Base-by-base conservation (phyloP, 2,113 vertebrate genomes). In the Campylorhamphus procurvoides region DNA sequence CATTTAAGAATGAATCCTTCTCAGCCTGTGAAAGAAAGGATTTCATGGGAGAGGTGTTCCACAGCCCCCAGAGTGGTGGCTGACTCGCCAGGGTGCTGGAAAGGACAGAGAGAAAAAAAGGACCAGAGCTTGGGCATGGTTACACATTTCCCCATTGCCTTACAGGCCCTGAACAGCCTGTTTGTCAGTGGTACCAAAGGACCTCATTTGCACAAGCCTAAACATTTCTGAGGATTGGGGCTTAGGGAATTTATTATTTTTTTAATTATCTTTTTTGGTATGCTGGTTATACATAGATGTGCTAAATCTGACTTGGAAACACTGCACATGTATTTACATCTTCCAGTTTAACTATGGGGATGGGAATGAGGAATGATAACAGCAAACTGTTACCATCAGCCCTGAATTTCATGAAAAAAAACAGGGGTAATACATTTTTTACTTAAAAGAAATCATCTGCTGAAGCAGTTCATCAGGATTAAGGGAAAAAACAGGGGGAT, bases 1-100 rank as follows among this genome's bases (percentile, higher is more conserved):
- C 92, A 60, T 83, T 97, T 96, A 88, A 96, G 88, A 96, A 95
- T 96, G 59, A 91, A 96, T 85, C 93, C 56, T 82, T 64, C 84
- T 74, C 69, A 92, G 85, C n/a, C 52, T 52, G 35, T 81, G 83
- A 68, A 79, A 89, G 42, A 78, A 63, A 79, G 59, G 31, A 7
- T 66, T 89, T 83, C 35, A 67, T 84, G 71, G 69, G 44, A 31
- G 52, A 47, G 62, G 80, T 55, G 52, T 55, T 87, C 62, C 63
- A 80, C 71, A 90, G 88, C 60, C 75, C 82, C 84, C 76, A 63
- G 53, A 84, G 60, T 17, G 40, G 50, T 35, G 91, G 63, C 33
- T 3, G 15, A 71, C 35, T 52, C 49, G 39, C 76, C 84, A 87
- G 27, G 1, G 22, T 18, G 66, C 75, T 49, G 53, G 59, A 33